Base-by-base conservation (phyloP, 2,797 vertebrate genomes). In the Todus mexicanus region DNA sequence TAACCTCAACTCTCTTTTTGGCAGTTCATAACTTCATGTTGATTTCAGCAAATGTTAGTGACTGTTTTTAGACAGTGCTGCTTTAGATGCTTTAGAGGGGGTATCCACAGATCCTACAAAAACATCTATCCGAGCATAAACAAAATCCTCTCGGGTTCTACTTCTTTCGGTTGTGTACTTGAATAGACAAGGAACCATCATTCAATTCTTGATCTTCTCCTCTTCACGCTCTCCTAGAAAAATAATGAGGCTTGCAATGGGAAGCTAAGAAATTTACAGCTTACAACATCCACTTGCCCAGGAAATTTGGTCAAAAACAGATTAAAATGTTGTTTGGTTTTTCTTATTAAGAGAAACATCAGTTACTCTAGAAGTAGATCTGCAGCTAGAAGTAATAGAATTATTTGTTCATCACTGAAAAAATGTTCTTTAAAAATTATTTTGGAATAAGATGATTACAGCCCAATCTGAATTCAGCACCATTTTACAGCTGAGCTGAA, bases 401-500 rank as follows among this genome's bases (percentile, higher is more conserved):
- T 38, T 78, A 16, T 40, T 80, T 69, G 38, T 71, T 72, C 47
- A 45, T 43, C 37, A 45, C 33, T 66, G 61, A 73, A 78, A 61
- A 92, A 89, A 73, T 51, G 3, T 22, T 75, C 31, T 70, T 79
- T 57, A 78, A 81, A 50, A 9, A 63, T 40, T 0, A 54, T 80
- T 84, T 94, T 35, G 14, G 37, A 48, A 71, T 90, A 82, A 71
- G 27, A 45, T 50, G 12, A 12, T 68, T 82, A 53, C 9, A 89
- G 5, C 20, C 25, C 42, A 59, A 35, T 74, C 47, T 77, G 78
- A 90, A 84, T 93, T 89, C 81, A 87, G 38, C 42, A 83, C 9
- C 26, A 38, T 83, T 83, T 92, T 80, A 78, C 65, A 89, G n/a
- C 16, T 54, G 48, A 93, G 35, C 61, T 77, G 47, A 94, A 95